These are phyloP conservation scores for Philopotamus ludificatus DNA, from an alignment of 1,140 invertebrate genomes.

Conservation along the genomic window DNA sequence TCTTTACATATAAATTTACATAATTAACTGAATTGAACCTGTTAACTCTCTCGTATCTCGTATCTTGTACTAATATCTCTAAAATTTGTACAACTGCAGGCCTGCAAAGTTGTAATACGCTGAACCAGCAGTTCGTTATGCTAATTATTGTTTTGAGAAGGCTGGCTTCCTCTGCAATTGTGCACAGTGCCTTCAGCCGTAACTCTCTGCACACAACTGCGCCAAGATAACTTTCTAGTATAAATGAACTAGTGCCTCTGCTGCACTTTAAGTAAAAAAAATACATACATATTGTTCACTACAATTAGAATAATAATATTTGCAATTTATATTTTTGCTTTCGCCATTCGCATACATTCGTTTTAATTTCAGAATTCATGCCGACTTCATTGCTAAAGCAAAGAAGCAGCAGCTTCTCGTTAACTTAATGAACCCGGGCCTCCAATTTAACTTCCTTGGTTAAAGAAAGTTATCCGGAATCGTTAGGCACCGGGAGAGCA, in stretches of 20 bases:
- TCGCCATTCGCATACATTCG: too few relatives aligned
- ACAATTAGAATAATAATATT: too few relatives aligned
- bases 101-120: not conserved
- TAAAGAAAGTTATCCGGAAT: not conserved
- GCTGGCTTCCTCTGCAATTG: constrained; percentile 10
- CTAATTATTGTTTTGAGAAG: constrained; percentile 9
- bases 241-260: too few relatives aligned
- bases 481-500: not conserved
- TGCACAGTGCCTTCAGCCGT: constrained; percentile 1
- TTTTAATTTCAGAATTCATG: too few relatives aligned
- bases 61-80: not conserved
- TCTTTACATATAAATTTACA: too few relatives aligned
- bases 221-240: not conserved
- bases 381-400: too few relatives aligned
- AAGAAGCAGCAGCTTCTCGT: too few relatives aligned
- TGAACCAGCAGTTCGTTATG: constrained; percentile 9
- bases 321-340: too few relatives aligned
- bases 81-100: not conserved
- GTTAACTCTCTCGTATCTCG: not conserved
- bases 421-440: not conserved
- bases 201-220: constrained; percentile 1
- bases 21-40: not conserved
- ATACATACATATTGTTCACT: too few relatives aligned
- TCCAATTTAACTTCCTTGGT: not conserved
- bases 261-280: too few relatives aligned